Base-by-base conservation (phyloP, 2,888 invertebrate genomes). In the Leptopilina syphax region DNA sequence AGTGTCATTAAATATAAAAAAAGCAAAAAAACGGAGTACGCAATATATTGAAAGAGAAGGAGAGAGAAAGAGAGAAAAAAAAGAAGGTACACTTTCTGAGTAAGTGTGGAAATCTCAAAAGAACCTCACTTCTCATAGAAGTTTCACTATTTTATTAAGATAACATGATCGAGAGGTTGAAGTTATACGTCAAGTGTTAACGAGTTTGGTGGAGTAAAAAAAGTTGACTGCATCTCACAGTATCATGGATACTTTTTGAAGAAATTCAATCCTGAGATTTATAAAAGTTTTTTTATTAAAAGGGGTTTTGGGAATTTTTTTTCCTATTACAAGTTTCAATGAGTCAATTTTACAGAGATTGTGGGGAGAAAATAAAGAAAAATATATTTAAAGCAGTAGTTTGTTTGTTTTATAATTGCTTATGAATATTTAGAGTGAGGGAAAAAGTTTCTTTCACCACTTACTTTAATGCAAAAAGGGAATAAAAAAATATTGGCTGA, bases 141-240 rank as follows among this genome's bases (percentile, higher is more conserved):
- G 34, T 57, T 73, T 57, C n/a, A 57, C 13, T 57, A 10, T 34
- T 65, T 73, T 41, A 57, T 34, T 13, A 57, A 27, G 34, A 73
- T 73, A 65, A 7, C 73, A 34, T 73, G 34, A 73, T 73, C n/a
- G 9, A 41, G 44, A 57, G 13, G 41, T 47, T 57, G 73, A 57
- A 27, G 57, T 18, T 57, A 73, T 57, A 73, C n/a, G 73, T 57
- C 73, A 47, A 68, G 73, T 57, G 54, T 73, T 73, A 57, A 73
- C 73, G n/a, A 73, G 73, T 57, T 73, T 9, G 34, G 9, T 54
- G 34, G 34, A 73, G 54, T 54, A 70, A 70, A 73, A 73, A 54
- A 70, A 70, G 54, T 70, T 70, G 54, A 70, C 50, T 70, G 27
- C 50, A 50, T 70, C 18, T 68, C 70, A 3, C 13, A 60, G 13